A percentile compares a stretch with the other conserved stretches of the same genome.
These are phyloP conservation scores for Xanthorhoe designata DNA, from an alignment of 2,888 invertebrate species.

Conservation along the genomic window DNA sequence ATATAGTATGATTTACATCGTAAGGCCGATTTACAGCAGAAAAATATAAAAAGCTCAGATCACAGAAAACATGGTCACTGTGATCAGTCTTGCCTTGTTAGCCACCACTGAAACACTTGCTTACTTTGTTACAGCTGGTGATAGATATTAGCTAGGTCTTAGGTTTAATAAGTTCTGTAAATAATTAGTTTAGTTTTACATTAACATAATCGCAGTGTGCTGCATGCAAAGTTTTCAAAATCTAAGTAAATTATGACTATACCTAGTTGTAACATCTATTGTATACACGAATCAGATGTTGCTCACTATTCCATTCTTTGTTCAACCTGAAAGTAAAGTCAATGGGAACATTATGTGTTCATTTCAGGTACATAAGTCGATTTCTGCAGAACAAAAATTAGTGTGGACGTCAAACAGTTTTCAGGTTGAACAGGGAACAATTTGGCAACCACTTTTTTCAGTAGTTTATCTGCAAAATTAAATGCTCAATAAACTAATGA, in stretches of 20 bases:
- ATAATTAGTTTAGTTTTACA: too few species aligned
- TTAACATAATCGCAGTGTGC: background rate
- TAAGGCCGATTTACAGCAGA: background rate
- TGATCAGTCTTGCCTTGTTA: too few species aligned
- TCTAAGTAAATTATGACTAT: constrained; percentile 21
- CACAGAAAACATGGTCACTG: too few species aligned
- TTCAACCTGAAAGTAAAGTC: background rate
- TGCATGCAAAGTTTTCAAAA: constrained; percentile 9
- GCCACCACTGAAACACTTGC: too few species aligned
- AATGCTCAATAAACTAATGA: background rate
- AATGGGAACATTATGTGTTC: background rate
- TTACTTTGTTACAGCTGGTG: too few species aligned
- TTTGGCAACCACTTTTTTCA: background rate
- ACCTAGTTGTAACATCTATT: constrained; percentile 35
- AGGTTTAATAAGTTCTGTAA: too few species aligned
- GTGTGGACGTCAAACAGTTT: background rate
- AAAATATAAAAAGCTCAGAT: background rate
- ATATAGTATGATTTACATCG: background rate
- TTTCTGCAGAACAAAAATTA: too few species aligned
- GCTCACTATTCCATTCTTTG: background rate
- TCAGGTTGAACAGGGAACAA: background rate
- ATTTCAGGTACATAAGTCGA: background rate
- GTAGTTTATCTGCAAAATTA: background rate
- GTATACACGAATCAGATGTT: background rate
- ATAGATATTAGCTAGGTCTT: too few species aligned